Conservation (phyloP, 2,888 invertebrate genomes). For the Torymus texanus region DNA sequence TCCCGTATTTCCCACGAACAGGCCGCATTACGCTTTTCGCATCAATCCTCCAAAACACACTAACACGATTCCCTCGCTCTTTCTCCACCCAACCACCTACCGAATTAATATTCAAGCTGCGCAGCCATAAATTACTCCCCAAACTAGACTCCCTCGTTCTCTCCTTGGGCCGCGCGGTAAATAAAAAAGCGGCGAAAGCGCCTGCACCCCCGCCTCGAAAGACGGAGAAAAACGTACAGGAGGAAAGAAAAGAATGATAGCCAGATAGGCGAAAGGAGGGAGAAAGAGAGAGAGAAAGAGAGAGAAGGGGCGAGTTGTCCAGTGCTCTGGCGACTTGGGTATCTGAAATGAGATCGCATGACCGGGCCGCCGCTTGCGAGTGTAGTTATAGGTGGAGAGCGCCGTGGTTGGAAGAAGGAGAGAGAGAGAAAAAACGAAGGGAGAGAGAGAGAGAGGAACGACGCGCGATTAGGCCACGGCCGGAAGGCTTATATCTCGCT, state of each 20-base stretch:
- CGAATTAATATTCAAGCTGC: no score
- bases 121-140: no score
- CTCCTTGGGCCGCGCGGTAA: background rate
- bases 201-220: background rate
- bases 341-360: constrained; percentile 61
- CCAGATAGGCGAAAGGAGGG: constrained; percentile 11
- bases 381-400: constrained; percentile 1
- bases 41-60: constrained; percentile 20
- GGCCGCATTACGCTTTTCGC: no score
- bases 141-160: no score
- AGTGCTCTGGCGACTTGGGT: constrained; percentile 52
- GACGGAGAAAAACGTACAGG: constrained; percentile 24
- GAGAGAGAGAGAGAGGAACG: constrained; percentile 31
- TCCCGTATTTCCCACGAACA: no score
- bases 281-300: constrained; percentile 27
- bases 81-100: no score
- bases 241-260: constrained; percentile 23
- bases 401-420: no score
- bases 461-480: constrained; percentile 38
- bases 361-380: constrained; percentile 41
- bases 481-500: constrained; percentile 33
- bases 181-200: background rate
- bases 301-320: constrained; percentile 37
- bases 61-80: no score
- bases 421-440: no score